A percentile compares a stretch with the other conserved stretches of the same genome.
Evolutionary conservation across 2,113 vertebrate species (phyloP).

Genomic region (Anas platyrhynchos): DNA sequence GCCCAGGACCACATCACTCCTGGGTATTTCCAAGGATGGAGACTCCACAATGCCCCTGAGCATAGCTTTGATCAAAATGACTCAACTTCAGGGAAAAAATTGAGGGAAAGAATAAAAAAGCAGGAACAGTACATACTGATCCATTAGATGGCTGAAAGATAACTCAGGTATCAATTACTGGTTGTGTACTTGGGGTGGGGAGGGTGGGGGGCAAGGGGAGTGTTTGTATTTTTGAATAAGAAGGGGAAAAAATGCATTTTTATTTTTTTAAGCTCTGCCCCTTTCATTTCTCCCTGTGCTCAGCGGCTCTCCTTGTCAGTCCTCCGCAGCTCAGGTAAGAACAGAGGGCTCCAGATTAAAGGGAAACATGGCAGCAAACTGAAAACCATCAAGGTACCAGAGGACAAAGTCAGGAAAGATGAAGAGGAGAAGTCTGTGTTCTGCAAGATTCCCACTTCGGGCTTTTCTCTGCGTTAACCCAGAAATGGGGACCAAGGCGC

Average conservation of each 20-base stretch:
- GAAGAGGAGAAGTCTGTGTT: conserved; percentile 24
- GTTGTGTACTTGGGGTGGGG: background rate
- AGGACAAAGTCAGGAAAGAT: background rate
- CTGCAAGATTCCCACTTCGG: background rate
- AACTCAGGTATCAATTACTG: conserved; percentile 15
- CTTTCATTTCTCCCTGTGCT: conserved; percentile 27
- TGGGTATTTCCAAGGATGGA: background rate
- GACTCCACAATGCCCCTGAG: accelerated
- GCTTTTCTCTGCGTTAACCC: background rate
- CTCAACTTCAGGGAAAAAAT: background rate
- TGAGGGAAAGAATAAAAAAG: background rate
- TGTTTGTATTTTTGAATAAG: background rate
- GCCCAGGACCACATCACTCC: background rate
- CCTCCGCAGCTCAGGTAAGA: conserved; percentile 56
- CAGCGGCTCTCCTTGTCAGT: conserved; percentile 34
- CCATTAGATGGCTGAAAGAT: conserved; percentile 32
- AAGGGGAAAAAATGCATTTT: conserved; percentile 3
- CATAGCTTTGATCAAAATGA: conserved; percentile 39
- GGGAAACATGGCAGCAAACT: conserved; percentile 21
- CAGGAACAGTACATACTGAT: background rate
- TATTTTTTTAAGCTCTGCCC: conserved; percentile 28
- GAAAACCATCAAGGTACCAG: background rate
- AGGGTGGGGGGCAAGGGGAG: too few species aligned
- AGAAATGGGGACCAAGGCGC: background rate
- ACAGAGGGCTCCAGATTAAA: conserved; percentile 60